Evolutionary conservation across 1,140 invertebrate species (phyloP), one percentile per base, ranked within the genome.

Genomic region (Panonychus citri): DNA sequence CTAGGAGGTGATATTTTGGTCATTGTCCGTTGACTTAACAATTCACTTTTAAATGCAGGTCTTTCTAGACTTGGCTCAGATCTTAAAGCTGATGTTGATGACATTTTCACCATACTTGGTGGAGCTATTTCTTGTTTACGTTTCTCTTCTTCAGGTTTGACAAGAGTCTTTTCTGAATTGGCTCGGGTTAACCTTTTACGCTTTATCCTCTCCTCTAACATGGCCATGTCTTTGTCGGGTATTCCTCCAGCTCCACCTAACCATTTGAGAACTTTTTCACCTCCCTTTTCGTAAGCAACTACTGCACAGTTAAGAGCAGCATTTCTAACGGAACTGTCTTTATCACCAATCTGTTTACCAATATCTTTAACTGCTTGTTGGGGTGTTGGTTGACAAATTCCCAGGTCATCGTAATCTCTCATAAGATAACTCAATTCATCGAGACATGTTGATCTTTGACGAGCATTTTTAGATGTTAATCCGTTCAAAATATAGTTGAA

Each of bases 191-290:
- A 24, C n/a, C 73, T 81, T 10, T 82, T 80, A 39, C 87, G 75
- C 66, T 93, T 93, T 50, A 98, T 93, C 46, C 93, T 75, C 69
- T 97, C 91, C 65, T 96, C 90, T 26, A 98, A 70, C 57, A 95
- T 74, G 3, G 85, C 85, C 63, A 84, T 77, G 66, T 96, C 90
- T 72, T 97, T 97, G 63, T 95, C 89, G 24, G 81, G 83, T 64
- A 91, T 79, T 72, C 85, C 81, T 61, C 89, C 89, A 61, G 85
- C 81, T 61, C 89, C 89, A 61, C 89, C 90, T 63, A 95, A 80
- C 65, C 85, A 78, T 71, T 91, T 91, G 67, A 81, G 91, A 1
- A 95, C 75, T 68, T 79, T 79, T 65, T 96, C 89, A 0, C 89
- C 90, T 59, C 89, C 81, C 25, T 89, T 74, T 67, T 82, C 82